phyloP scores from a whole-genome alignment of 2,888 invertebrate genomes.

The Apamea sordens region DNA sequence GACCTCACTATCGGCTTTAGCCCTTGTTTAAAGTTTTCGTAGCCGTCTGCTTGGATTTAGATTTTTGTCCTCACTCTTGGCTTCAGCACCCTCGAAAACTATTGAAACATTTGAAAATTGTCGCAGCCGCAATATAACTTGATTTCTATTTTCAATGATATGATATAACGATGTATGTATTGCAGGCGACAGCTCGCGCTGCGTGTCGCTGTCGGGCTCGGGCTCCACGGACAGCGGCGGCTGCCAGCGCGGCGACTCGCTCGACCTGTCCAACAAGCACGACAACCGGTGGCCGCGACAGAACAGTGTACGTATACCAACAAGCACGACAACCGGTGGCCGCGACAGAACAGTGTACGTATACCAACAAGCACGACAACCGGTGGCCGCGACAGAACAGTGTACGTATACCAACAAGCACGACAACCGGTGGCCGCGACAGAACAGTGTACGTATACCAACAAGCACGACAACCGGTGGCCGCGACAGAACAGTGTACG shows the following conservation, averaged over 20 bases:
- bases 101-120: no score
- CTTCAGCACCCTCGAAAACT: no score
- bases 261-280: conserved; percentile 81
- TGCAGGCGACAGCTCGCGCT: conserved; percentile 60
- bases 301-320: conserved; percentile 92
- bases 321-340: conserved; percentile 91
- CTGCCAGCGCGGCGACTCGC: conserved; percentile 91
- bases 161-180: background rate
- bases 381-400: conserved; percentile 96
- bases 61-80: background rate
- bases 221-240: conserved; percentile 94
- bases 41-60: no score
- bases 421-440: conserved; percentile 92
- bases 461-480: conserved; percentile 90
- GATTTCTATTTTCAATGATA: background rate
- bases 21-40: no score
- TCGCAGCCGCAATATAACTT: no score
- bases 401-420: conserved; percentile 89
- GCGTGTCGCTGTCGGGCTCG: conserved; percentile 92
- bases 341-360: conserved; percentile 95
- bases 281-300: conserved; percentile 93
- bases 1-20: background rate
- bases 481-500: conserved; percentile 95
- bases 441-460: conserved; percentile 93
- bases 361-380: conserved; percentile 81